phyloP scores from a whole-genome alignment of 1,140 invertebrate species.

The Orchestia grillus region DNA sequence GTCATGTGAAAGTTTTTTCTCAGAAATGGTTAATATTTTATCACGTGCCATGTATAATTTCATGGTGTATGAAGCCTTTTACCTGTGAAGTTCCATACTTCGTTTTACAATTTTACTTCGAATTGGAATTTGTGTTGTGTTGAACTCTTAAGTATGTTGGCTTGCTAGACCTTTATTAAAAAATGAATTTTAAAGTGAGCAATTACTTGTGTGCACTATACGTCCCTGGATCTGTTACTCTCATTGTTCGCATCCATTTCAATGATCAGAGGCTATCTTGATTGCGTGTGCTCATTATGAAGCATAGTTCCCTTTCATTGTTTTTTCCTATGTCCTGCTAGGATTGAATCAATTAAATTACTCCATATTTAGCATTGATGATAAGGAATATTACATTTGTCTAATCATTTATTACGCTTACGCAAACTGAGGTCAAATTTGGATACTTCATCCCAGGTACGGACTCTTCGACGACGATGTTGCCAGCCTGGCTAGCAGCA shows the following conservation, averaged over 20 bases:
- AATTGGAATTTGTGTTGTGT: no score
- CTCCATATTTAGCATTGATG: not conserved
- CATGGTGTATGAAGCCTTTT: no score
- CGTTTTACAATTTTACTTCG: no score
- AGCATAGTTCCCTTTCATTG: not conserved
- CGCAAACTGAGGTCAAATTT: no score
- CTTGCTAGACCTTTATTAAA: no score
- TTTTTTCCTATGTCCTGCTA: not conserved
- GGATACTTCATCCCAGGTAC: constrained; percentile 58
- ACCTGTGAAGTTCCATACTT: no score
- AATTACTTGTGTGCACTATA: no score
- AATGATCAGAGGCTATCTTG: not conserved
- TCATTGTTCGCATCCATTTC: not conserved
- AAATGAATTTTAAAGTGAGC: no score
- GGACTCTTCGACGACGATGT: constrained; percentile 66
- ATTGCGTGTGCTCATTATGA: not conserved
- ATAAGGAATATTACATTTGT: not conserved
- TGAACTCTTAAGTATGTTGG: no score
- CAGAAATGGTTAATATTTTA: no score
- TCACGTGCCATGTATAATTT: no score
- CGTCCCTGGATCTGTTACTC: not conserved
- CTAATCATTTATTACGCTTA: not conserved
- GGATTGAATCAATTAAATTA: not conserved
- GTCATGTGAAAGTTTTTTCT: no score
- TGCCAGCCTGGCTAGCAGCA: constrained; percentile 62